Base-by-base conservation (phyloP, 1,140 invertebrate genomes). In the Magallana gigas region DNA sequence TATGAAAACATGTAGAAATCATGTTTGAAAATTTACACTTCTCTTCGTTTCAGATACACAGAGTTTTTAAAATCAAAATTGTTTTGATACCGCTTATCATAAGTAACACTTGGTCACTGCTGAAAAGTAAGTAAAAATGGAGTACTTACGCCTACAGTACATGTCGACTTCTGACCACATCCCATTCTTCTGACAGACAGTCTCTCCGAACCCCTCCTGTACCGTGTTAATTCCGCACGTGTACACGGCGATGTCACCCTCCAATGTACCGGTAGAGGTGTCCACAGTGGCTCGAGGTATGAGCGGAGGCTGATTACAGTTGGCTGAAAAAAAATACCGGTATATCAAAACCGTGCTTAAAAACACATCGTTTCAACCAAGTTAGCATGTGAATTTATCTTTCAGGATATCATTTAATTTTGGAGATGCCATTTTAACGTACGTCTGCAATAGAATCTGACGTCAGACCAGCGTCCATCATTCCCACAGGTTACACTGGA, bases 141-240 rank as follows among this genome's bases (percentile, higher is more conserved):
- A 29, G 18, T 29, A 84, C 83, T 84, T 18, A 84, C 83, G 83
- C 36, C 83, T 84, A 58, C 83, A 84, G 12, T 84, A 62, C 11
- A 84, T 11, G 58, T 84, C 83, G 16, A 48, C 18, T 59, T 18
- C 9, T 60, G 83, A 84, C 83, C 83, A 84, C 9, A 9, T 14
- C 0, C 83, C 83, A 62, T 59, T 29, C 29, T 48, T 62, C 14
- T 59, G 57, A 84, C 83, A 84, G 8, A 84, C 59, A 48, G 59
- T 60, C 18, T 36, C 29, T 6, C 29, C 29, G 11, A 36, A 36
- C 9, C 83, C 83, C n/a, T 84, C 83, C 16, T 57, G 29, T 23
- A 84, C 83, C 8, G 83, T 84, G 5, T 29, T 62, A n/a, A 9
- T 8, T 2, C 60, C 83, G 29, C 83, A 84, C 12, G 8, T 84